These are phyloP conservation scores for Danionella cerebrum DNA, from an alignment of 2,113 vertebrate species.

Conservation along the genomic window DNA sequence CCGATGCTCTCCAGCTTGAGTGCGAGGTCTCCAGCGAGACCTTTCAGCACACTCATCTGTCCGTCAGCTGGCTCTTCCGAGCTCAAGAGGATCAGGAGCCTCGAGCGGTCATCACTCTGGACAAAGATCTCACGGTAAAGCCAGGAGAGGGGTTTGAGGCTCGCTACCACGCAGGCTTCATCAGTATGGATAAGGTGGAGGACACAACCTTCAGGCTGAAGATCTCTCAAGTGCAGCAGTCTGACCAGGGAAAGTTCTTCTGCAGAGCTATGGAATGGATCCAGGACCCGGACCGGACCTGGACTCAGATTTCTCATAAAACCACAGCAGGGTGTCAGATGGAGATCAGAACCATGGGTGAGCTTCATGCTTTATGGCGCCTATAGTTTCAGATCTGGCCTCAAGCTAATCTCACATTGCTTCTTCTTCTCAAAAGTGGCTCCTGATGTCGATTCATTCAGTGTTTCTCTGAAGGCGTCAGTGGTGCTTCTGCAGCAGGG, in stretches of 20 bases:
- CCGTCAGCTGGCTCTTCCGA: slow-evolving; percentile 73
- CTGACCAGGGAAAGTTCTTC: slow-evolving; percentile 72
- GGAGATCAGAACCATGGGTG: slow-evolving; percentile 52
- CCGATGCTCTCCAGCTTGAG: slow-evolving; percentile 61
- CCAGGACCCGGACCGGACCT: slow-evolving; percentile 76
- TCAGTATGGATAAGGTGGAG: slow-evolving; percentile 71
- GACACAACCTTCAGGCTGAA: slow-evolving; percentile 63
- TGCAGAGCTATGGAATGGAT: slow-evolving; percentile 81
- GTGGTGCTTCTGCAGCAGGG: slow-evolving; percentile 53
- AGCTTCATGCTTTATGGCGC: neutral
- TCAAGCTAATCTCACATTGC: neutral
- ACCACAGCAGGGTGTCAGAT: slow-evolving; percentile 40
- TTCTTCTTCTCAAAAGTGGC: slow-evolving; percentile 34
- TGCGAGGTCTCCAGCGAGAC: slow-evolving; percentile 77
- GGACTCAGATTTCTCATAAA: slow-evolving; percentile 70
- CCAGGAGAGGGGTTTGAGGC: slow-evolving; percentile 63
- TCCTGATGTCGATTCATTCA: slow-evolving; percentile 43
- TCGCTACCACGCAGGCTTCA: slow-evolving; percentile 57
- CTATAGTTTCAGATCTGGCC: no score
- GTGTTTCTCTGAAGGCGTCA: slow-evolving; percentile 44
- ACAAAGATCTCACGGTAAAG: slow-evolving; percentile 68
- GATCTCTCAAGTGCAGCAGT: slow-evolving; percentile 50
- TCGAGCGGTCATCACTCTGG: slow-evolving; percentile 68
- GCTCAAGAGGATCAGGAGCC: neutral
- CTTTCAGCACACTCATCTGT: slow-evolving; percentile 81